Evolutionary conservation across 2,888 invertebrate genomes (phyloP).

Genomic region (Blomia tropicalis): DNA sequence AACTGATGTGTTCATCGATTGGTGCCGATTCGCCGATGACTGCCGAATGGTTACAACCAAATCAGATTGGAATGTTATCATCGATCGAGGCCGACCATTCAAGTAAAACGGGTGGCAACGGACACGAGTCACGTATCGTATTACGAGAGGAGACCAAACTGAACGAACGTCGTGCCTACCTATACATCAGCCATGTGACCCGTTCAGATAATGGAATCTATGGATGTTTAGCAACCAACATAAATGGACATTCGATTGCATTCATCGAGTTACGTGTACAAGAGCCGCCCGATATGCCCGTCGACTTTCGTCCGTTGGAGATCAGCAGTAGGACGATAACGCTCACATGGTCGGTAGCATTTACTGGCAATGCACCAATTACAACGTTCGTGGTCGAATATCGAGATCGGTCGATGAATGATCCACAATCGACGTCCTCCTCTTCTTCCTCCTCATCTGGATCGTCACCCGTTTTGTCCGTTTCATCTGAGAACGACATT

Average conservation of each 20-base stretch:
- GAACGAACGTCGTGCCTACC: slow-evolving; percentile 16
- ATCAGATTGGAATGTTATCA: background rate
- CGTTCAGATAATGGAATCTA: slow-evolving; percentile 22
- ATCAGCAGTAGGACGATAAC: slow-evolving; percentile 32
- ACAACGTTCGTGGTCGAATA: slow-evolving; percentile 35
- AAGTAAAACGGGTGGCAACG: background rate
- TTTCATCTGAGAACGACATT: background rate
- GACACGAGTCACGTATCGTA: slow-evolving; percentile 5
- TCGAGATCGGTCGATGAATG: slow-evolving; percentile 13
- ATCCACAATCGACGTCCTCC: background rate
- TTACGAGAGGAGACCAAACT: slow-evolving; percentile 28
- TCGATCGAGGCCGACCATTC: background rate
- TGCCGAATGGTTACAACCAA: slow-evolving; percentile 54
- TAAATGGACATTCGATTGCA: slow-evolving; percentile 15
- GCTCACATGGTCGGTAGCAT: slow-evolving; percentile 34
- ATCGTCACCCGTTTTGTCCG: background rate
- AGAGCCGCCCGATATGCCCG: slow-evolving; percentile 36
- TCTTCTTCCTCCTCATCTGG: background rate
- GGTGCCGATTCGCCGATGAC: slow-evolving; percentile 54
- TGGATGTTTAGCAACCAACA: slow-evolving; percentile 20
- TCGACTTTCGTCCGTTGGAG: slow-evolving; percentile 32
- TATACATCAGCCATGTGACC: slow-evolving; percentile 15
- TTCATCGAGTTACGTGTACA: slow-evolving; percentile 22
- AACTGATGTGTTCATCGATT: slow-evolving; percentile 65
- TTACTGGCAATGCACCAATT: slow-evolving; percentile 36